A percentile compares a stretch with the other conserved stretches of the same genome.
These are phyloP conservation scores for Melanchra persicariae DNA, from an alignment of 2,888 invertebrate species.

Conservation along the genomic window DNA sequence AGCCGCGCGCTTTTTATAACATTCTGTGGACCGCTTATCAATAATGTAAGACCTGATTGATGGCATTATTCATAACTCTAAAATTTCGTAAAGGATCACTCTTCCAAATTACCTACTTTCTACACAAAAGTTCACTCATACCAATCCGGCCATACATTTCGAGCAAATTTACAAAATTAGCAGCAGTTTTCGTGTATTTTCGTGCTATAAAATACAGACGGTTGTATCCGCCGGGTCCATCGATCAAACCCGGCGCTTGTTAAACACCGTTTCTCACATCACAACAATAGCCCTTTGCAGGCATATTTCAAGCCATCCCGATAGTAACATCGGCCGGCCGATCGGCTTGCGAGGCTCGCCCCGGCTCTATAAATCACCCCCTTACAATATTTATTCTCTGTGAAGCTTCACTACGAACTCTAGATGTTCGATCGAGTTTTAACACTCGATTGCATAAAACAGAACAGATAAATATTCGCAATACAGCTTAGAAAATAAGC, in stretches of 20 bases:
- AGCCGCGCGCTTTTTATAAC: not conserved
- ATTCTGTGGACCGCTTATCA: not conserved
- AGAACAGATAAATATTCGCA: constrained; percentile 52
- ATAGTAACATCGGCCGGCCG: constrained; percentile 87
- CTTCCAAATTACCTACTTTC: constrained; percentile 43
- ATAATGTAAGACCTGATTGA: constrained; percentile 19
- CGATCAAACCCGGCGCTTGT: constrained; percentile 87
- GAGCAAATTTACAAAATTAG: constrained; percentile 69
- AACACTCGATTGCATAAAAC: constrained; percentile 61
- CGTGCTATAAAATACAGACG: constrained; percentile 80
- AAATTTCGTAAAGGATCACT: constrained; percentile 26
- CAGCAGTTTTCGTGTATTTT: constrained; percentile 81
- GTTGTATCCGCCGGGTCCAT: constrained; percentile 82
- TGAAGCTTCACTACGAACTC: constrained; percentile 80
- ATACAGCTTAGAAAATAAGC: constrained; percentile 44
- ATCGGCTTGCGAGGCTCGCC: constrained; percentile 83
- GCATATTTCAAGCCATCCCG: constrained; percentile 90
- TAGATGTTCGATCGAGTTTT: constrained; percentile 73
- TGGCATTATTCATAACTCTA: constrained; percentile 3
- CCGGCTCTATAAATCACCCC: constrained; percentile 88
- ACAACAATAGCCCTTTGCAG: constrained; percentile 88
- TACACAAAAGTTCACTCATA: constrained; percentile 28
- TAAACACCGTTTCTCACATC: constrained; percentile 90
- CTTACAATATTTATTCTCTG: constrained; percentile 90
- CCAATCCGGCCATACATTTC: constrained; percentile 57